Conservation (phyloP, 2,113 vertebrate genomes). For the Menura novaehollandiae region DNA sequence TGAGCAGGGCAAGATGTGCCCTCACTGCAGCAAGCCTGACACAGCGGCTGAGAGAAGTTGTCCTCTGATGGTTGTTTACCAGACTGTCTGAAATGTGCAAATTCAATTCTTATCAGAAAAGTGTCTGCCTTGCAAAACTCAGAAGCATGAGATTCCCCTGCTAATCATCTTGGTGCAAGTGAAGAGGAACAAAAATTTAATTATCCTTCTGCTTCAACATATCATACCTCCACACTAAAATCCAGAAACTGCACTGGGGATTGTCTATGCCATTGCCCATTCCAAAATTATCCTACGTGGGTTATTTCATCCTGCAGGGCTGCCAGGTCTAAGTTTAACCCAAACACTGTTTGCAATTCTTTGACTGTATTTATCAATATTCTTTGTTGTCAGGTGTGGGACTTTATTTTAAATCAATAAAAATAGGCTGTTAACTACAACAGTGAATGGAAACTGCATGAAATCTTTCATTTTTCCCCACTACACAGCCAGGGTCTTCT, state of each 20-base stretch:
- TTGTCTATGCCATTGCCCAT: accelerated
- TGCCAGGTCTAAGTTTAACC: not conserved
- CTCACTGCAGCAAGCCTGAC: not conserved
- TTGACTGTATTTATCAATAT: not conserved
- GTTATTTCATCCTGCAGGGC: not conserved
- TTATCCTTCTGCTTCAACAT: not conserved
- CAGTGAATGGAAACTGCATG: not conserved
- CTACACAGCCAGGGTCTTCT: not conserved
- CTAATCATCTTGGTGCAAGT: not conserved
- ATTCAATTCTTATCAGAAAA: not conserved
- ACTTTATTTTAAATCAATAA: not conserved
- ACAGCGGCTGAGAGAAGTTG: not conserved
- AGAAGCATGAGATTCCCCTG: not conserved
- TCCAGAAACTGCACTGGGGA: not conserved
- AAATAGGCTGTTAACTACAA: not conserved
- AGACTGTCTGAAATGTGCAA: not conserved
- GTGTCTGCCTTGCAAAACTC: not conserved
- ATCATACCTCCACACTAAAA: not conserved
- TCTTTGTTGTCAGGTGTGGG: not conserved
- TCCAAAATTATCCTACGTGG: not conserved
- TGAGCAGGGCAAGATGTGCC: not conserved
- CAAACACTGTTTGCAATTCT: not conserved
- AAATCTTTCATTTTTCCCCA: not conserved
- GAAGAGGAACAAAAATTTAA: not conserved
- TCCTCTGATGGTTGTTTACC: not conserved